Evolutionary conservation across 2,888 invertebrate species (phyloP).

Genomic region (Andrena bucephala): DNA sequence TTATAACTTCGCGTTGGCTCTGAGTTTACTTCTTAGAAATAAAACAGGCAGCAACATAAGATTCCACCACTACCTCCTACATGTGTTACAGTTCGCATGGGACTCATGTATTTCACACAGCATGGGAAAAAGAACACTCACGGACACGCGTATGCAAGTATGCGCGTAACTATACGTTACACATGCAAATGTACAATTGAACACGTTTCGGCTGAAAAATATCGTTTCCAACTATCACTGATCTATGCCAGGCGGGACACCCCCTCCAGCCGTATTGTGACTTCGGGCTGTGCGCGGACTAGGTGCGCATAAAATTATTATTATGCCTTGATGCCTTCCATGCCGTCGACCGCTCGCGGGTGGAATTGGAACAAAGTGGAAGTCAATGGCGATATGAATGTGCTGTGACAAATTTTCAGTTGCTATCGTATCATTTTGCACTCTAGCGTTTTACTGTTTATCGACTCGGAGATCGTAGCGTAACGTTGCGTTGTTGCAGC

Average conservation of each 20-base stretch:
- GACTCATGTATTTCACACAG: slow-evolving; percentile 1
- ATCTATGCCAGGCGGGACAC: not conserved
- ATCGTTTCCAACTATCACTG: not conserved
- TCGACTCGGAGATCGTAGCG: too few relatives aligned
- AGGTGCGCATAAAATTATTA: not conserved
- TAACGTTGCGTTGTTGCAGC: too few relatives aligned
- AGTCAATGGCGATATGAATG: too few relatives aligned
- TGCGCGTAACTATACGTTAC: not conserved
- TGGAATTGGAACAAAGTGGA: too few relatives aligned
- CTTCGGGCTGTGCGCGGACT: too few relatives aligned
- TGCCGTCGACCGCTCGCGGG: too few relatives aligned
- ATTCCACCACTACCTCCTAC: not conserved
- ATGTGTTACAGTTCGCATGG: not conserved
- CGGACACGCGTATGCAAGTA: slow-evolving; percentile 25
- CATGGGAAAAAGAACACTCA: slow-evolving; percentile 13
- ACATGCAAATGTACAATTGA: slow-evolving; percentile 24
- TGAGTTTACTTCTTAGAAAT: slow-evolving; percentile 1
- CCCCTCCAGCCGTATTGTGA: too few relatives aligned
- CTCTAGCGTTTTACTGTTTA: too few relatives aligned
- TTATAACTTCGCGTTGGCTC: slow-evolving; percentile 75
- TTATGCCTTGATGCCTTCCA: not conserved
- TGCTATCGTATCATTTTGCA: too few relatives aligned
- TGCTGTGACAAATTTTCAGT: too few relatives aligned
- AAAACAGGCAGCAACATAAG: not conserved
- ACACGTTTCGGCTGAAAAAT: not conserved